Evolutionary conservation across 1,140 invertebrate species (phyloP).

Genomic region (Calephelis nemesis): DNA sequence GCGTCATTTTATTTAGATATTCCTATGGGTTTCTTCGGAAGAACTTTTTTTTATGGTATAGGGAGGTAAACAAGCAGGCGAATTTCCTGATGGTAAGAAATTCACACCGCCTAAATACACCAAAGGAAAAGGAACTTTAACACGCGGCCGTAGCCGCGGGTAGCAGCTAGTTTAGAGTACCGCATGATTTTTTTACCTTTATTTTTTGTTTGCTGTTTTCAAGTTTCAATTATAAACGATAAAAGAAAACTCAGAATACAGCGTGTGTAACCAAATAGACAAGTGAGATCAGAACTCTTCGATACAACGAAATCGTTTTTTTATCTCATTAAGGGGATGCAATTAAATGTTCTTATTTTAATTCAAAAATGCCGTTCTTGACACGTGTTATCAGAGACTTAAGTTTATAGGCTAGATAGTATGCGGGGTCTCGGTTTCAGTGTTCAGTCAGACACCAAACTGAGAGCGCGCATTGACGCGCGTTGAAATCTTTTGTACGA

Average conservation of each 20-base stretch:
- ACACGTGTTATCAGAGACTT: constrained; percentile 59
- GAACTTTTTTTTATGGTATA: no score
- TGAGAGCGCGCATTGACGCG: constrained; percentile 40
- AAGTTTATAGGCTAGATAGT: constrained; percentile 60
- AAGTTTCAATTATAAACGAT: constrained; percentile 10
- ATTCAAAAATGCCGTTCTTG: constrained; percentile 37
- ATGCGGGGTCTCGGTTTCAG: constrained; percentile 35
- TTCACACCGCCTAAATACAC: no score
- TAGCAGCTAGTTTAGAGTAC: no score
- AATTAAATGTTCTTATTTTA: constrained; percentile 24
- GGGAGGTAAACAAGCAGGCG: no score
- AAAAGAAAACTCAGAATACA: constrained; percentile 22
- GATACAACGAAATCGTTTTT: constrained; percentile 17
- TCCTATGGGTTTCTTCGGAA: no score
- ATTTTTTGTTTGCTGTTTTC: neutral
- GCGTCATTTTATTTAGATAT: no score
- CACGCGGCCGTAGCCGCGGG: no score
- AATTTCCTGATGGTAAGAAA: no score
- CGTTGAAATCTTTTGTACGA: constrained; percentile 38
- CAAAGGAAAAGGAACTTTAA: no score
- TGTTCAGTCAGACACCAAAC: constrained; percentile 41
- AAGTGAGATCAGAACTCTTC: constrained; percentile 20
- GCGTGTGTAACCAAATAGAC: constrained; percentile 15
- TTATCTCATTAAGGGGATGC: constrained; percentile 20
- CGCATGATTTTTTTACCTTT: no score